Percentiles rank a stretch among this genome's conserved stretches.
These are phyloP conservation scores for Eurytoma californica DNA, from an alignment of 2,888 invertebrate species.

Conservation along the genomic window DNA sequence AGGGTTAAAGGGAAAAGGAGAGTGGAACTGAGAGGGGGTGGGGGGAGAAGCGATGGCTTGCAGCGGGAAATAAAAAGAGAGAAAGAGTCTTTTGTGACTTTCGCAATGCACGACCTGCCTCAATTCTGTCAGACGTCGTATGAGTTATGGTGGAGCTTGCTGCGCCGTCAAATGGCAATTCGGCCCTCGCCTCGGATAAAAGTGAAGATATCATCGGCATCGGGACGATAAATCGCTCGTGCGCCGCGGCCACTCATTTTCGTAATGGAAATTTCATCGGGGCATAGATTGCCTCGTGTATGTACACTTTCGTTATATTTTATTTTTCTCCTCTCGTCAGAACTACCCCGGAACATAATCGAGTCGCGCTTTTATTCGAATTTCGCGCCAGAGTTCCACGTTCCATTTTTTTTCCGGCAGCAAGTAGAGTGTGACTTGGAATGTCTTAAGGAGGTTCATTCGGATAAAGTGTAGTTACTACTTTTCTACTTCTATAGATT, in stretches of 20 bases:
- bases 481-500: too few species aligned
- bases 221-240: slow-evolving; percentile 39
- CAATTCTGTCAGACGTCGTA: slow-evolving; percentile 62
- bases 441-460: too few species aligned
- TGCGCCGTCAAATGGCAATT: slow-evolving; percentile 49
- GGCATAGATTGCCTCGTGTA: slow-evolving; percentile 43
- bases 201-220: slow-evolving; percentile 51
- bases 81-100: slow-evolving; percentile 56
- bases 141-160: slow-evolving; percentile 60
- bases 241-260: slow-evolving; percentile 36
- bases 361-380: too few species aligned
- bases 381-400: too few species aligned
- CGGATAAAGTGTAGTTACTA: too few species aligned
- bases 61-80: not conserved
- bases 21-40: not conserved
- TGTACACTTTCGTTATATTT: slow-evolving; percentile 1
- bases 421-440: too few species aligned
- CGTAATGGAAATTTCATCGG: slow-evolving; percentile 50
- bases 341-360: too few species aligned
- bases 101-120: slow-evolving; percentile 64
- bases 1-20: slow-evolving; percentile 15
- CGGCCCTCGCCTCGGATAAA: slow-evolving; percentile 37
- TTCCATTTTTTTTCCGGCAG: too few species aligned
- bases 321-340: not conserved
- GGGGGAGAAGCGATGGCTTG: not conserved